Base-by-base conservation (phyloP, 2,888 invertebrate species). In the Tachina fera region DNA sequence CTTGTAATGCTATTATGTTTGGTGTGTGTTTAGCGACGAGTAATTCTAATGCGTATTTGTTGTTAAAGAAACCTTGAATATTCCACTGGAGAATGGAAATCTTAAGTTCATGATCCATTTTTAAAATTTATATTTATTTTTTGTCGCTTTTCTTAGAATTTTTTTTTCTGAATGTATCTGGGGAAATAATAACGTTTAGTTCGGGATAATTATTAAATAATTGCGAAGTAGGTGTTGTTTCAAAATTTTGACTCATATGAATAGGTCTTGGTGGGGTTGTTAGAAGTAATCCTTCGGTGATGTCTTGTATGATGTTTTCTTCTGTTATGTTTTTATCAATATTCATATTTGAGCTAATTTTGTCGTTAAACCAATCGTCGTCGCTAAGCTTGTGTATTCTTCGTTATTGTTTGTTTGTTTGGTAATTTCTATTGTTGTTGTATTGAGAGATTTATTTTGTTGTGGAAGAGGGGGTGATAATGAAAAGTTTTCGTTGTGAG, bases 181-280 rank as follows among this genome's bases (percentile, higher is more conserved):
- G 67, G 5, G 67, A 60, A 16, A 77, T 68, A 16, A 77, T 67
- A 11, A 58, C 68, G 41, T 67, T 77, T 41, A 68, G 19, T 1
- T 77, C 76, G 10, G 68, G 60, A 49, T 68, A 77, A 19, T 47
- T 77, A 3, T 60, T 77, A 16, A 31, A 68, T 14, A 77, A 19
- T 43, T 77, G 31, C 6, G 77, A 60, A n/a, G 60, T 68, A 31
- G 68, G 68, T 58, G 77, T 68, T 67, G 47, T 68, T 9, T 67
- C 22, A 39, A 9, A 6, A 43, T 39, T 56, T 45, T 19, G 5
- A 4, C 13, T n/a, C 3, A 1, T 56, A 4, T 22, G 9, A 41
- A n/a, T 67, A 19, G 22, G 11, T 45, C 19, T 75, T 11, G 75
- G 51, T 10, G 74, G 67, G 9, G 58, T 58, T 41, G 11, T 45